Conservation (phyloP, 53 echinoderm and acorn worm genomes). For the Echinometra lucunter region DNA sequence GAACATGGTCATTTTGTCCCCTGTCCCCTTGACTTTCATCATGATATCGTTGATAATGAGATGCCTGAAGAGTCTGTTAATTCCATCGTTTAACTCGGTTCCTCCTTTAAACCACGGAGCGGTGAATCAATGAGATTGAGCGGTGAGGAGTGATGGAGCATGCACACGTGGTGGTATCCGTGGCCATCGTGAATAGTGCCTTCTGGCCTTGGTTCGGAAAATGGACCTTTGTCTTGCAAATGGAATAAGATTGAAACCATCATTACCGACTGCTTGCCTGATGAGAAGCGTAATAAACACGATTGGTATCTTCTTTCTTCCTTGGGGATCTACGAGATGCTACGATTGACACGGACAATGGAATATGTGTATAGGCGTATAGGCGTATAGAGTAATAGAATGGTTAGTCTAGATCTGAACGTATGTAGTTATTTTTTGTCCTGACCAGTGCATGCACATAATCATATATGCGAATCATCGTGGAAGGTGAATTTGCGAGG, state of each 20-base stretch:
- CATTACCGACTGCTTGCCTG: background rate
- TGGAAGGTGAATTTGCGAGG: too few relatives aligned
- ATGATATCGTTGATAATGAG: background rate
- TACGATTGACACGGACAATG: background rate
- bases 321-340: background rate
- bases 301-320: background rate
- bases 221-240: constrained; percentile 7
- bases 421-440: too few relatives aligned
- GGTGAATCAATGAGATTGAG: constrained; percentile 23
- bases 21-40: background rate
- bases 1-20: background rate
- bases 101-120: constrained; percentile 26
- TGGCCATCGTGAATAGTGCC: background rate
- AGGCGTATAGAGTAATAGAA: too few relatives aligned
- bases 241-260: background rate
- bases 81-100: too few relatives aligned
- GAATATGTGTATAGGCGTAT: too few relatives aligned
- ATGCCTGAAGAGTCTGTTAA: background rate
- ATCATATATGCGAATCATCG: too few relatives aligned
- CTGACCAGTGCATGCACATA: too few relatives aligned
- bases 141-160: background rate
- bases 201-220: background rate
- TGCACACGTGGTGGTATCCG: background rate
- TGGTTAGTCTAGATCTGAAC: too few relatives aligned
- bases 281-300: background rate